phyloP scores from a whole-genome alignment of 1,140 invertebrate species.

The Aphidius ervi region DNA sequence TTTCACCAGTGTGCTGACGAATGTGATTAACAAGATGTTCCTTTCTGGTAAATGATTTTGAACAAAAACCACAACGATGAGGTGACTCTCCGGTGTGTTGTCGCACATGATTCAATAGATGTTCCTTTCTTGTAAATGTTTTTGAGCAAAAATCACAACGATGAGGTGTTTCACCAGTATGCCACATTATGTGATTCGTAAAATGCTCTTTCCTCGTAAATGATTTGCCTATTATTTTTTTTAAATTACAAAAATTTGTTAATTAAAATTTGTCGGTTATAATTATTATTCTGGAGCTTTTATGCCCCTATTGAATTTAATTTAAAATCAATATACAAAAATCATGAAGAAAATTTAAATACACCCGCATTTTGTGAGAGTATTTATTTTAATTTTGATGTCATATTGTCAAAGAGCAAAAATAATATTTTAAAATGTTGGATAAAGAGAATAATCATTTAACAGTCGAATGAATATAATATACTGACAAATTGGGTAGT shows the following conservation, averaged over 20 bases:
- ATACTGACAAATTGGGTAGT: not conserved
- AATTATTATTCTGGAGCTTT: not conserved
- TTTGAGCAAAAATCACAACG: slow-evolving; percentile 80
- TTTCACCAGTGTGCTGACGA: slow-evolving; percentile 65
- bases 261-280: not conserved
- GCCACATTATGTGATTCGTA: slow-evolving; percentile 82
- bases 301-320: not conserved
- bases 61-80: slow-evolving; percentile 75
- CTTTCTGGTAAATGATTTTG: slow-evolving; percentile 77
- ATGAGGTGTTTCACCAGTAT: slow-evolving; percentile 83
- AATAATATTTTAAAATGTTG: not conserved
- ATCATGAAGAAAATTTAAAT: not conserved
- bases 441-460: too few species aligned
- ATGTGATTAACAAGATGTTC: slow-evolving; percentile 78
- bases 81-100: slow-evolving; percentile 80
- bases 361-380: not conserved
- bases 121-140: slow-evolving; percentile 78
- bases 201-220: slow-evolving; percentile 83
- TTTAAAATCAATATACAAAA: too few species aligned
- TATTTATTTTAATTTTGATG: too few species aligned
- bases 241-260: not conserved
- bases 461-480: too few species aligned
- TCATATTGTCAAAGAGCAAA: too few species aligned
- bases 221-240: slow-evolving; percentile 58
- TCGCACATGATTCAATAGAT: slow-evolving; percentile 76